These are phyloP conservation scores for Glossophaga mutica DNA, from an alignment of 2,797 vertebrate genomes.

Conservation along the genomic window DNA sequence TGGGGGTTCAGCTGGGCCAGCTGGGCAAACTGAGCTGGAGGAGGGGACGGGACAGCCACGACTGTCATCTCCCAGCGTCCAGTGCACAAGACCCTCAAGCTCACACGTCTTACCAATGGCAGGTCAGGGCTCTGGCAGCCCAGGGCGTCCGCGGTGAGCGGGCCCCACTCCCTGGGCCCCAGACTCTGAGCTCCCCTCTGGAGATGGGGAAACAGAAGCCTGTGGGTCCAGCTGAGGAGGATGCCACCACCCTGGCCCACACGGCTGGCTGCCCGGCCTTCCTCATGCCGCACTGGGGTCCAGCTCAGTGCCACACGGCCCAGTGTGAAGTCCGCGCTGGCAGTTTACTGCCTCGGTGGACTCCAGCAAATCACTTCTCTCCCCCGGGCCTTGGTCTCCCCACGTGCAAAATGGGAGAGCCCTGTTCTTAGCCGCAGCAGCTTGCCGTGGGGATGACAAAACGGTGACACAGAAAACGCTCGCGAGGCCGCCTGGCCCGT, in stretches of 20 bases:
- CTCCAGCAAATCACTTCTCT: rapidly evolving
- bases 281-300: not conserved
- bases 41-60: too few relatives aligned
- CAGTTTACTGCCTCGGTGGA: not conserved
- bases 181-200: rapidly evolving
- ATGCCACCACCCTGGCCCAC: not conserved
- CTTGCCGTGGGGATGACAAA: not conserved
- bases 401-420: not conserved
- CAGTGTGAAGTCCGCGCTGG: not conserved
- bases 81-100: not conserved
- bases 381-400: not conserved
- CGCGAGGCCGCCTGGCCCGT: not conserved
- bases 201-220: not conserved
- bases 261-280: not conserved
- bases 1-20: conserved; percentile 88
- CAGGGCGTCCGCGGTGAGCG: not conserved
- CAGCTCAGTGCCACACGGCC: not conserved
- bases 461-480: rapidly evolving
- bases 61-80: too few relatives aligned
- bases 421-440: not conserved
- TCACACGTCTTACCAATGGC: not conserved
- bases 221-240: not conserved
- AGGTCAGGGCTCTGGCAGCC: not conserved
- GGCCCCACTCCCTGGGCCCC: not conserved
- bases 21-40: conserved; percentile 73